phyloP scores from a whole-genome alignment of 2,113 vertebrate species.

The Callopanchax toddi region DNA sequence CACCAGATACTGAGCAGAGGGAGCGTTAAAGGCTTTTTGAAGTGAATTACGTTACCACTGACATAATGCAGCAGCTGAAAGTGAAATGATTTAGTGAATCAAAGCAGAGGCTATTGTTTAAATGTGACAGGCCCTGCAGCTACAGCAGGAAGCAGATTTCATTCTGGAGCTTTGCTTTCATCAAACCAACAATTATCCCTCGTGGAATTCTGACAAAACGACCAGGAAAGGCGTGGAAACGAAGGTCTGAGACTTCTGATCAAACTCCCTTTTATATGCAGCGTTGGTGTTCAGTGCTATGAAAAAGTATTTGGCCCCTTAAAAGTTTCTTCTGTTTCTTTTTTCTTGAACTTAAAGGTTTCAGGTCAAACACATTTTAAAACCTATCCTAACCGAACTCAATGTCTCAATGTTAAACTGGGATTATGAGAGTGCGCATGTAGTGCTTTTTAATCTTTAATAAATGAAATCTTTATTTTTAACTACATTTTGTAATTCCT shows the following conservation, averaged over 20 bases:
- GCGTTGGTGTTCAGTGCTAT: no score
- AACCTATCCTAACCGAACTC: no score
- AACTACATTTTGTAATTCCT: no score
- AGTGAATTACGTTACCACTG: background rate
- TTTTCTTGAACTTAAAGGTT: no score
- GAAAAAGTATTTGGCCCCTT: no score
- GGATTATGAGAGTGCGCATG: no score
- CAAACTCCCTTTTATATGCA: constrained; percentile 1
- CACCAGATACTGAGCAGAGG: constrained; percentile 4
- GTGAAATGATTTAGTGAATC: background rate
- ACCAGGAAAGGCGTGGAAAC: background rate
- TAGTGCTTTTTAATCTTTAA: no score
- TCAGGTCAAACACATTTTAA: no score
- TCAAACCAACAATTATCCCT: background rate
- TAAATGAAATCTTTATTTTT: no score
- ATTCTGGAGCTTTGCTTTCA: background rate
- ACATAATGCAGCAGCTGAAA: no score
- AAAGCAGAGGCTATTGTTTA: background rate
- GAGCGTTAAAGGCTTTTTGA: constrained; percentile 11
- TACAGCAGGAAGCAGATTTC: constrained; percentile 5
- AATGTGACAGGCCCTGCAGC: background rate
- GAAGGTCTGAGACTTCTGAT: background rate
- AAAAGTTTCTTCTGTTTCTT: no score
- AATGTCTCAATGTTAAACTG: no score
- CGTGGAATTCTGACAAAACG: background rate